Percentiles rank a stretch among this genome's conserved stretches.
Conservation (phyloP, 2,797 vertebrate species). For the Sebastes ruberrimus region DNA sequence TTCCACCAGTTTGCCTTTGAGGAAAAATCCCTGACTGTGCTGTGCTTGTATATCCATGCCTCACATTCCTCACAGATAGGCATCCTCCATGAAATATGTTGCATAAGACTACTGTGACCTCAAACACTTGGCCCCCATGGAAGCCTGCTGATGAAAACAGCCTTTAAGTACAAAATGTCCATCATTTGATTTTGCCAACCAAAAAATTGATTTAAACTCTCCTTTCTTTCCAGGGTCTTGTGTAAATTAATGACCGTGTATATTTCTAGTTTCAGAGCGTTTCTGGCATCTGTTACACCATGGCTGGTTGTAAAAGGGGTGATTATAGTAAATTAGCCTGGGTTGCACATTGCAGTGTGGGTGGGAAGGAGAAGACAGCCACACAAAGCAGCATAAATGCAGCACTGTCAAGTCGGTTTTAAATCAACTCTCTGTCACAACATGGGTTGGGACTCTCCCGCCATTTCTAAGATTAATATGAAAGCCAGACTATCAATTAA, state of each 20-base stretch:
- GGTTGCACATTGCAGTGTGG: constrained; percentile 2
- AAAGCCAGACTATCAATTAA: neutral
- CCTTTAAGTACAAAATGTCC: neutral
- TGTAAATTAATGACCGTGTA: constrained; percentile 18
- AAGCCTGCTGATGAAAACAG: neutral
- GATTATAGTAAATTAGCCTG: constrained; percentile 26
- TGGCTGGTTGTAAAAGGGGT: constrained; percentile 2
- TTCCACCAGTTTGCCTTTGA: constrained; percentile 36
- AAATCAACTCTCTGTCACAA: constrained; percentile 9
- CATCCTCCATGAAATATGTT: constrained; percentile 36
- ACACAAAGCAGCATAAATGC: constrained; percentile 10
- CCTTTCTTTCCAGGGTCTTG: neutral
- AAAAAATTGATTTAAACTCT: neutral
- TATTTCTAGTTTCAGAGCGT: neutral
- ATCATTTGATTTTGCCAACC: neutral
- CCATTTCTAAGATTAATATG: neutral
- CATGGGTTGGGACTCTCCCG: neutral
- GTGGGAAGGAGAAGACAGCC: neutral
- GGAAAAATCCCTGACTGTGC: constrained; percentile 34
- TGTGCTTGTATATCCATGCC: constrained; percentile 32
- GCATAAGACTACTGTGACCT: constrained; percentile 8
- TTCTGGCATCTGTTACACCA: neutral
- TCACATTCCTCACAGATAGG: constrained; percentile 34
- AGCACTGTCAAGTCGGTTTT: neutral
- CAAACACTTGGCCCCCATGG: constrained; percentile 4